These are phyloP conservation scores for Vannuccia rotundouncinata DNA, from an alignment of 2,888 invertebrate genomes.

Conservation along the genomic window DNA sequence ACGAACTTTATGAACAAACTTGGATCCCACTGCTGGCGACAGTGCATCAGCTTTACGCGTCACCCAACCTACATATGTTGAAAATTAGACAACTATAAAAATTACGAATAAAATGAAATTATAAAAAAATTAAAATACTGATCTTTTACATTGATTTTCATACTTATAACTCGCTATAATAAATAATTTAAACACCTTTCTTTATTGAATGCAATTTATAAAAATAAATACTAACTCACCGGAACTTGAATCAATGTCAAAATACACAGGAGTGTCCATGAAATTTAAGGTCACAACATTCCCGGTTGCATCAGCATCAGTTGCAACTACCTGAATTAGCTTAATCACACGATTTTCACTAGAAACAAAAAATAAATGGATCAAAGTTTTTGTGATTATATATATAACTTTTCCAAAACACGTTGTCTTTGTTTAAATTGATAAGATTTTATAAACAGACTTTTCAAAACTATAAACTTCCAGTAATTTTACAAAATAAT, in stretches of 20 bases:
- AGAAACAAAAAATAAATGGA: background rate
- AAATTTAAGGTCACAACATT: background rate
- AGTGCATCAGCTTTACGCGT: background rate
- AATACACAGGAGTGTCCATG: background rate
- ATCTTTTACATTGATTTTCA: too few relatives aligned
- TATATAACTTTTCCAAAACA: too few relatives aligned
- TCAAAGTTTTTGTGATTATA: too few relatives aligned
- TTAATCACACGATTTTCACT: background rate
- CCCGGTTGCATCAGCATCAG: background rate
- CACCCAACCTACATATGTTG: background rate
- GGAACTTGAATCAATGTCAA: background rate
- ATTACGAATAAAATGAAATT: too few relatives aligned
- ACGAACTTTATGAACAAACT: background rate
- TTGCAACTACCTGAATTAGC: background rate
- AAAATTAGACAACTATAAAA: too few relatives aligned
- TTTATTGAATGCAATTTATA: background rate
- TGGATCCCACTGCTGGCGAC: background rate
- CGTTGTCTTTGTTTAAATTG: too few relatives aligned
- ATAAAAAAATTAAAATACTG: too few relatives aligned
- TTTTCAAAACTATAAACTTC: too few relatives aligned
- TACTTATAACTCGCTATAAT: too few relatives aligned
- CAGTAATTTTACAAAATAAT: too few relatives aligned
- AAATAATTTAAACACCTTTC: too few relatives aligned
- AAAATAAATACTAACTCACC: slow-evolving; percentile 6
- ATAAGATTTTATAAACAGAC: too few relatives aligned